Conservation (phyloP, 53 echinoderm and acorn worm species). For the Echinometra lucunter region DNA sequence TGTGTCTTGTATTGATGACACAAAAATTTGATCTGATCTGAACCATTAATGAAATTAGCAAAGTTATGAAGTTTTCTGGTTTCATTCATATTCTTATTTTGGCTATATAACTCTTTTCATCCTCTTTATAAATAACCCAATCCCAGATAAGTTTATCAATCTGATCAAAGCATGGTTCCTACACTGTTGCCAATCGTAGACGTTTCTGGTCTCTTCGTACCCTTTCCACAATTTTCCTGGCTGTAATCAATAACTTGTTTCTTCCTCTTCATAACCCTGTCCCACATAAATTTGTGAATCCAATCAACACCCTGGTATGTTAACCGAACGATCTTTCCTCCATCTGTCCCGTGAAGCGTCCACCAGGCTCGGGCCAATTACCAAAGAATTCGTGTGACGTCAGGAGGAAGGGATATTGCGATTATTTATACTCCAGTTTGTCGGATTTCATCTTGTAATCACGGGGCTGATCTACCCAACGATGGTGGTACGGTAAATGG, state of each 20-base stretch:
- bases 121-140: no score
- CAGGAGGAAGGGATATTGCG: constrained; percentile 49
- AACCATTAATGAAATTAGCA: no score
- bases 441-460: constrained; percentile 51
- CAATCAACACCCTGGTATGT: constrained; percentile 17
- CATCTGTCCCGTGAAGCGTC: constrained; percentile 22
- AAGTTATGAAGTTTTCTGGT: no score
- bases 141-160: no score
- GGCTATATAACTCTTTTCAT: no score
- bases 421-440: constrained; percentile 34
- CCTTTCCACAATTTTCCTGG: no score
- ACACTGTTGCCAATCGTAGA: no score
- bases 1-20: no score
- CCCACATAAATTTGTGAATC: constrained; percentile 54
- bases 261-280: constrained; percentile 39
- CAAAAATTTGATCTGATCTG: no score
- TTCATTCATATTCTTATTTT: no score
- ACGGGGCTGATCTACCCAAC: not conserved
- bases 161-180: no score
- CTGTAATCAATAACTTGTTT: constrained; percentile 7
- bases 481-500: constrained; percentile 4
- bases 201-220: no score
- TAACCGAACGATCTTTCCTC: not conserved
- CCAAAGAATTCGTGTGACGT: constrained; percentile 57
- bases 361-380: constrained; percentile 52